Base-by-base conservation (phyloP, 2,797 vertebrate species). In the Eulemur rubriventer region DNA sequence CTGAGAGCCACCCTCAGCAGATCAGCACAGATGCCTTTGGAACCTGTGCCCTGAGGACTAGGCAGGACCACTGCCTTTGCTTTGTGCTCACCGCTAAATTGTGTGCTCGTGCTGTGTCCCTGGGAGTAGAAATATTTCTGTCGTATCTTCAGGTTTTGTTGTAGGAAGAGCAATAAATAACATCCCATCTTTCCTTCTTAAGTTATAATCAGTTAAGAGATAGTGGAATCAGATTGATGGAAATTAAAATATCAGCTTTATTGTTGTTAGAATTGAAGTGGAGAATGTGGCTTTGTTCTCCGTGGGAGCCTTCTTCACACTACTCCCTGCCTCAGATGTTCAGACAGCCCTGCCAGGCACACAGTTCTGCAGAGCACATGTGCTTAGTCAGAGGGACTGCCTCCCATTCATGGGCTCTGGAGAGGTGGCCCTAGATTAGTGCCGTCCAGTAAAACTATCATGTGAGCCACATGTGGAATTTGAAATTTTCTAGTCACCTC, bases 291-390 rank as follows among this genome's bases (percentile, higher is more conserved):
- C 50, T 75, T 16, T 10, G 2, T 83, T 83, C 33, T 87, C 28
- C 28, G 4, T 0, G 0, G 52, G 33, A 26, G 24, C n/a, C 33
- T 7, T 65, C 35, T 6, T 33, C 6, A 0, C 38, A 1, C 50
- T 22, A 30, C 38, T 35, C 14, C 41, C 61, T 30, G 7, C 9
- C 6, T 22, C 48, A 10, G 33, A 0, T 67, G 55, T 38, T 46
- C 30, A 48, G 16, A 10, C 7, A 20, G 4, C 41, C 8, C 20
- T 61, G 55, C 86, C 1, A 24, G 1, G 43, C 59, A 48, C 35
- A 28, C 5, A 22, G 6, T 26, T 26, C 38, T 63, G 43, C 20
- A 35, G 38, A n/a, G 17, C 14, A 4, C 2, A 20, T 1, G 6
- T 13, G 0, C 6, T 14, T 11, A 3, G 48, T 30, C 50, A 35